These are phyloP conservation scores for Clivina fossor DNA, from an alignment of 2,888 invertebrate genomes.

Conservation along the genomic window DNA sequence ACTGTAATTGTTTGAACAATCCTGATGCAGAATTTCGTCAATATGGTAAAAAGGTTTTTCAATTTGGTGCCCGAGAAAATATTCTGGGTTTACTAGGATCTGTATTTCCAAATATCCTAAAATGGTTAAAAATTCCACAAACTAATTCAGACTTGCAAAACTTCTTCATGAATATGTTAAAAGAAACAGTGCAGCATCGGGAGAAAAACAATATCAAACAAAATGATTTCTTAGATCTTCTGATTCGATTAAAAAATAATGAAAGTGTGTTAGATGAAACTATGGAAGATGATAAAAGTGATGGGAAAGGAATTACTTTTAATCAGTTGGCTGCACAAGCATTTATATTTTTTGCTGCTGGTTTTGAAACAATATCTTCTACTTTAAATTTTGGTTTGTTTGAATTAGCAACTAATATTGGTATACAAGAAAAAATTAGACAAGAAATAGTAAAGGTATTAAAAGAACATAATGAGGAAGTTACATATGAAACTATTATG, in stretches of 20 bases:
- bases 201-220: conserved; percentile 44
- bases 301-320: too few relatives aligned
- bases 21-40: conserved; percentile 47
- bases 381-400: conserved; percentile 17
- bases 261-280: conserved; percentile 29
- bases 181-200: conserved; percentile 44
- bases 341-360: conserved; percentile 23
- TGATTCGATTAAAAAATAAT: conserved; percentile 45
- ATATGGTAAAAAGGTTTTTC: too few relatives aligned
- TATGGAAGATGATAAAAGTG: not conserved
- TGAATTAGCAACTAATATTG: conserved; percentile 8
- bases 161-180: conserved; percentile 47
- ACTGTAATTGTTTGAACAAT: conserved; percentile 58
- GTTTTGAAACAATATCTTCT: conserved; percentile 18
- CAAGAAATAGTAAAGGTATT: conserved; percentile 1
- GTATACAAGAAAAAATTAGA: conserved; percentile 10
- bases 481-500: conserved; percentile 19
- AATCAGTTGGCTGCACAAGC: conserved; percentile 21
- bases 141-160: conserved; percentile 32
- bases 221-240: conserved; percentile 47
- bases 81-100: not conserved
- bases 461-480: conserved; percentile 6
- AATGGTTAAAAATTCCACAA: conserved; percentile 3
- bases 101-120: not conserved
- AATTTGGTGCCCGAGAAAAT: too few relatives aligned